Evolutionary conservation across 2,113 vertebrate genomes (phyloP), one percentile per base, ranked within the genome.

Genomic region (Sus scrofa): DNA sequence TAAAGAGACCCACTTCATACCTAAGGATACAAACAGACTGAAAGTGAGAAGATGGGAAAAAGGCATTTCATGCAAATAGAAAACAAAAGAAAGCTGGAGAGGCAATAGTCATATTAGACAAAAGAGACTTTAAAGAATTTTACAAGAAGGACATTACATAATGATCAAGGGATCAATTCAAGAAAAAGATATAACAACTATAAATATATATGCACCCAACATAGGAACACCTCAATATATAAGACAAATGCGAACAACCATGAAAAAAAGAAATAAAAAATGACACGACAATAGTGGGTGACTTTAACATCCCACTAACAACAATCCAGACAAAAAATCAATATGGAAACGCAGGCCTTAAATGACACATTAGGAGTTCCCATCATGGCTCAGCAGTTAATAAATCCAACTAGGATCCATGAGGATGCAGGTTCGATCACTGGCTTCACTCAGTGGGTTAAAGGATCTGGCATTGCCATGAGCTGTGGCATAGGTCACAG

Each of bases 231-330:
- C 71, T 74, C 44, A 44, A 74, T 50, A n/a, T 74, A 74, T 50
- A 30, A 50, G 26, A 26, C 3, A 75, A 75, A 75, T 22, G 27
- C 73, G 15, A 75, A 52, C 27, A 75, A 27, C 44, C 44, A 75
- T 50, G n/a, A 75, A 75, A 75, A 50, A 26, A 44, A 75, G 44
- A 52, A 50, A 77, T 52, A 9, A 50, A 52, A 26, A 52, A 16
- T 77, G 52, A 77, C 44, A 52, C 16, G 52, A 4, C 52, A 77
- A 77, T 77, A 32, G 44, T 52, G 30, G 73, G 73, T 18, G 74
- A 11, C 4, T 75, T 52, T 52, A 75, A 32, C 2, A 75, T 15
- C 16, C 1, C 44, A 52, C 16, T 75, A 9, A 75, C 1, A 0
- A 18, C 50, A 11, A 52, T 50, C 27, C 16, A 77, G 74, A 50